Evolutionary conservation across 2,797 vertebrate species (phyloP), one percentile per base, ranked within the genome.

Genomic region (Coregonus ussuriensis): DNA sequence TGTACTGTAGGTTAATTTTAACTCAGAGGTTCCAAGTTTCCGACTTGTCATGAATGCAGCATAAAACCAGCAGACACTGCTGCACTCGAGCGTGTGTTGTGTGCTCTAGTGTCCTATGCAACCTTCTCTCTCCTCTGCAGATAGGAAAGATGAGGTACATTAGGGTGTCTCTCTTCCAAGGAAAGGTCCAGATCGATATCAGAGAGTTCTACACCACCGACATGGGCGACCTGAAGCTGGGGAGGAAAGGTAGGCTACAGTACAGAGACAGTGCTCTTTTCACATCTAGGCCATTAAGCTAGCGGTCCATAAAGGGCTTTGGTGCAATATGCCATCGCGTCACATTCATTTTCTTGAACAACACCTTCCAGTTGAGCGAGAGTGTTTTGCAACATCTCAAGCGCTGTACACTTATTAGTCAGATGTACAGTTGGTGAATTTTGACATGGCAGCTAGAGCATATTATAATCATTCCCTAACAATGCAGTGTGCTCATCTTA

Each of bases 201-300:
- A 7, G 68, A 72, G 74, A 83, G 71, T 78, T 85, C 35, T 9
- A 6, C 72, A 31, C 75, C 74, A 82, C 81, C 83, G 51, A 63
- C 75, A 78, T 35, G 3, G 54, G 72, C 51, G 51, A 79, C 35
- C 51, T 71, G 52, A 86, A 72, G 65, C 71, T 71, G 31, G 66
- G 70, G 78, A 73, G 79, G 70, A 75, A 82, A 84, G 83, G 84
- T 86, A 82, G 51, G 59, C 74, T 31, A 25, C 75, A 71, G 41
- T 78, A 77, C 80, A 85, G 79, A 70, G 81, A 66, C 41, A 47
- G 41, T 47, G 72, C 81, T 89, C 87, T 91, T 87, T 86, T 89
- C 89, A 88, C 87, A 84, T 90, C 88, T 86, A 86, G 84, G 81
- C 84, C 86, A 87, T 87, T 83, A 88, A 89, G 79, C 77, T 85